Evolutionary conservation across 2,113 vertebrate genomes (phyloP).

Genomic region (Leucosticte australis): DNA sequence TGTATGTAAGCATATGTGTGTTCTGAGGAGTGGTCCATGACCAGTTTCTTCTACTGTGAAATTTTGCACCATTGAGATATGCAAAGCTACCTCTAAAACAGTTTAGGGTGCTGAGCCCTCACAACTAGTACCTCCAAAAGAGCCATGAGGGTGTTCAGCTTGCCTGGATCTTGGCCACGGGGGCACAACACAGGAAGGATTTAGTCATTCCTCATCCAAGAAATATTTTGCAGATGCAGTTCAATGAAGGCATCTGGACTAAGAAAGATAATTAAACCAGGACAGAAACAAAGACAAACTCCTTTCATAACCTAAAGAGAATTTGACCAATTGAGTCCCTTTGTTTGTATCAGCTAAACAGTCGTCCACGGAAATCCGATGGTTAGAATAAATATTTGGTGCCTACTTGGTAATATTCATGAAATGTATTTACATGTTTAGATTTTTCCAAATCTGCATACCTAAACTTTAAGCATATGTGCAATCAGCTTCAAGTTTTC

Average conservation of each 20-base stretch:
- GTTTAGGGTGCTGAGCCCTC: neutral
- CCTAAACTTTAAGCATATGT: slow-evolving; percentile 63
- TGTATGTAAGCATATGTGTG: fast-evolving
- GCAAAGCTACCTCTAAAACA: neutral
- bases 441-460: slow-evolving; percentile 51
- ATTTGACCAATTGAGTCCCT: neutral
- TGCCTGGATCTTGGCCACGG: neutral
- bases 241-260: slow-evolving; percentile 41
- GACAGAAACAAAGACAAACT: slow-evolving; percentile 30
- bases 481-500: slow-evolving; percentile 59
- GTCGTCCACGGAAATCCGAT: neutral
- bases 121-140: neutral
- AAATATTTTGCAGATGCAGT: slow-evolving; percentile 40
- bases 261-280: slow-evolving; percentile 48
- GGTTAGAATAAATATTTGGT: slow-evolving; percentile 65
- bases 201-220: slow-evolving; percentile 3
- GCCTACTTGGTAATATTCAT: slow-evolving; percentile 59
- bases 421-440: slow-evolving; percentile 60
- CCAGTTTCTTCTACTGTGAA: neutral
- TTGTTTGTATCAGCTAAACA: slow-evolving; percentile 56
- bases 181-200: neutral
- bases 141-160: neutral
- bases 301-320: neutral
- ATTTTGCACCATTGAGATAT: neutral
- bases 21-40: neutral